phyloP scores from a whole-genome alignment of 2,797 vertebrate genomes.

The Poecilia gillii region DNA sequence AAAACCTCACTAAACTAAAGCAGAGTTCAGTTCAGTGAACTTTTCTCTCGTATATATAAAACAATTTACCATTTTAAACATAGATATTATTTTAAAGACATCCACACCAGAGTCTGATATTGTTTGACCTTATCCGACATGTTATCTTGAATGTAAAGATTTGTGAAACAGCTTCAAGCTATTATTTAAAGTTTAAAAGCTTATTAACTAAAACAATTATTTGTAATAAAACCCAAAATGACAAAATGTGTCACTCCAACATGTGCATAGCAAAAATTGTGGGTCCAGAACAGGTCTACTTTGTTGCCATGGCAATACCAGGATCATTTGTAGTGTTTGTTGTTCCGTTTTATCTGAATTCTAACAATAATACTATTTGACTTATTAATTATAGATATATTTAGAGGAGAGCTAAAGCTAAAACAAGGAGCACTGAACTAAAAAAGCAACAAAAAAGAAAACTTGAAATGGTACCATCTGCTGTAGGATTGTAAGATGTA shows the following conservation, averaged over 20 bases:
- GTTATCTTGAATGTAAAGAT: background rate
- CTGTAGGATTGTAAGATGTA: background rate
- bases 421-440: background rate
- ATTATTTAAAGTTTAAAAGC: background rate
- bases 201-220: background rate
- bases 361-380: background rate
- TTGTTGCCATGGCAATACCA: background rate
- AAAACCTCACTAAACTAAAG: too few species aligned
- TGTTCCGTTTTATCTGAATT: background rate
- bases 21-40: too few species aligned
- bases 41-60: too few species aligned
- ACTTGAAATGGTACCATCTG: background rate
- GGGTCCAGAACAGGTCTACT: background rate
- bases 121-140: background rate
- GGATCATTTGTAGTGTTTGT: background rate
- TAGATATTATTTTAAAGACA: background rate
- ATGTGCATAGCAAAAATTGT: background rate
- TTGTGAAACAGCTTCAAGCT: background rate
- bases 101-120: background rate
- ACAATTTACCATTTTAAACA: background rate
- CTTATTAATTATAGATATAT: background rate
- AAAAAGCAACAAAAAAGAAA: background rate
- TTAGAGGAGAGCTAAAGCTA: background rate
- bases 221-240: background rate
- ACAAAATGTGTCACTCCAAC: background rate